A percentile compares a stretch with the other conserved stretches of the same genome.
Conservation (phyloP, 2,797 vertebrate species). For the Cirrhinus molitorella region DNA sequence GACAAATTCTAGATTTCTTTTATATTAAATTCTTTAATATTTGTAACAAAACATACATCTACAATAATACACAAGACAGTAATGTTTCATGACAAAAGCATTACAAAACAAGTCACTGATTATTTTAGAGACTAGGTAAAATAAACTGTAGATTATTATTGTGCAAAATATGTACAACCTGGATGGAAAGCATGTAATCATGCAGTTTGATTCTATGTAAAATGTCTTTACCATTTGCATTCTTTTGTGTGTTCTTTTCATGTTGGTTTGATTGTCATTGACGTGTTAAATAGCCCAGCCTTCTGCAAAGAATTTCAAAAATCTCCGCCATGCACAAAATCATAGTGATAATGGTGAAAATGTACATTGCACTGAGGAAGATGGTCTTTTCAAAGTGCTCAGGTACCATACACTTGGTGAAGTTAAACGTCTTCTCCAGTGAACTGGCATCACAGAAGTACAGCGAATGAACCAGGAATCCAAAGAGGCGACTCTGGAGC, state of each 20-base stretch:
- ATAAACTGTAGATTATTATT: not conserved
- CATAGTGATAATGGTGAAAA: conserved; percentile 80
- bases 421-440: conserved; percentile 73
- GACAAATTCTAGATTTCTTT: no score
- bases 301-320: conserved; percentile 81
- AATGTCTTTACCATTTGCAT: not conserved
- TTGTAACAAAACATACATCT: conserved; percentile 17
- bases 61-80: conserved; percentile 2
- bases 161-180: conserved; percentile 25
- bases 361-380: conserved; percentile 83
- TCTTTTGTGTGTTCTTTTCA: conserved; percentile 12
- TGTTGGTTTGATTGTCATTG: conserved; percentile 64
- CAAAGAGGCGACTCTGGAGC: conserved; percentile 83
- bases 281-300: conserved; percentile 72
- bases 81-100: not conserved
- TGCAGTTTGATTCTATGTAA: not conserved
- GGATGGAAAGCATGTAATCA: conserved; percentile 13
- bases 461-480: conserved; percentile 77
- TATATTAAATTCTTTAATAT: not conserved
- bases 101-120: not conserved
- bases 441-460: conserved; percentile 75
- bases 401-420: conserved; percentile 78
- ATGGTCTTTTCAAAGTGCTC: conserved; percentile 86
- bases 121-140: not conserved
- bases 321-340: conserved; percentile 77